Evolutionary conservation across 2,797 vertebrate species (phyloP).

Genomic region (Enteromius unitaeniatus): DNA sequence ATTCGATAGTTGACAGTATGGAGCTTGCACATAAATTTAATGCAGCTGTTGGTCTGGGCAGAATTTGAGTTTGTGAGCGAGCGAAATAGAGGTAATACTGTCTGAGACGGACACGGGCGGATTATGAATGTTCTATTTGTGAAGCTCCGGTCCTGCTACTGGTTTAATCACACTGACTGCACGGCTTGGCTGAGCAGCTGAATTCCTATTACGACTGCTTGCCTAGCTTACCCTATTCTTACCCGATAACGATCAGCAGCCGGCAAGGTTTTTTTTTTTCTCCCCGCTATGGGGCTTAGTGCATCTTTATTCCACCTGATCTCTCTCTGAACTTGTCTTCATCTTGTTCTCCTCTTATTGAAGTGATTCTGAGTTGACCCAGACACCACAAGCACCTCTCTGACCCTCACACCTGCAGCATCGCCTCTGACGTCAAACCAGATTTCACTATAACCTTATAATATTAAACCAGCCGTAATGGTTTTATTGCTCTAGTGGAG

Average conservation of each 20-base stretch:
- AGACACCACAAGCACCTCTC: conserved; percentile 16
- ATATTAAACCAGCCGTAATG: conserved; percentile 44
- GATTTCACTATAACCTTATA: conserved; percentile 31
- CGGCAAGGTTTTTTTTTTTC: not conserved
- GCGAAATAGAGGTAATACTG: not conserved
- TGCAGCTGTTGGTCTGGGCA: conserved; percentile 24
- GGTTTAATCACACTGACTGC: conserved; percentile 49
- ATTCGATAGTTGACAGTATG: conserved; percentile 13
- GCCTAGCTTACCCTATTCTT: conserved; percentile 40
- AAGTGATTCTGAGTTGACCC: not conserved
- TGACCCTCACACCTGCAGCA: conserved; percentile 8
- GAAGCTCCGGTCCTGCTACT: conserved; percentile 30
- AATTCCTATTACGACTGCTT: conserved; percentile 49
- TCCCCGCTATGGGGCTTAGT: not conserved
- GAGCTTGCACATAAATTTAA: conserved; percentile 24
- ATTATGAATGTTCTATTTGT: conserved; percentile 57
- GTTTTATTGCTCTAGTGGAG: conserved; percentile 65
- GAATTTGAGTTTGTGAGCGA: not conserved
- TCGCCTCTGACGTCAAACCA: conserved; percentile 8
- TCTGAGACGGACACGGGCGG: not conserved
- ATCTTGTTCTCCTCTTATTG: conserved; percentile 45
- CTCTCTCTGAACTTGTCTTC: conserved; percentile 34
- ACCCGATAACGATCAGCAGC: conserved; percentile 18
- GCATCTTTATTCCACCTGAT: conserved; percentile 28
- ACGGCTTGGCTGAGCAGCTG: conserved; percentile 46